Evolutionary conservation across 2,888 invertebrate species (phyloP).

Genomic region (Drosophila anomalata): DNA sequence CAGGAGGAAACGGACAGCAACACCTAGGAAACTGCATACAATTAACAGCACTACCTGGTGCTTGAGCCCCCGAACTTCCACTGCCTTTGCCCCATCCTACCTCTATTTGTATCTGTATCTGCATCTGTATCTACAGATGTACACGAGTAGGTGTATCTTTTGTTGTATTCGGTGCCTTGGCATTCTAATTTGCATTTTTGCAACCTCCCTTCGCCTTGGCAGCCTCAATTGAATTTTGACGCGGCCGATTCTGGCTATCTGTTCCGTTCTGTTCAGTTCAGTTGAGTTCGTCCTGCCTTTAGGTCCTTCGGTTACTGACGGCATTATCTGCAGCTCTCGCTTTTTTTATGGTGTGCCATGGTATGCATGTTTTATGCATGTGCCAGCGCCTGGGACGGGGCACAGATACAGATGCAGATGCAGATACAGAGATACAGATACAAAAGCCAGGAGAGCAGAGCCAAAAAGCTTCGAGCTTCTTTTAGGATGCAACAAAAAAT

Average conservation of each 20-base stretch:
- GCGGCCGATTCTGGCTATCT: slow-evolving; percentile 50
- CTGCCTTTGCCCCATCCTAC: slow-evolving; percentile 2
- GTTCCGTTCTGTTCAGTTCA: slow-evolving; percentile 1
- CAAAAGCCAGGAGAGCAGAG: slow-evolving; percentile 52
- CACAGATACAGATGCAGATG: slow-evolving; percentile 18
- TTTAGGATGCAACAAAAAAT: slow-evolving; percentile 54
- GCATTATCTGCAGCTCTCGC: slow-evolving; percentile 64
- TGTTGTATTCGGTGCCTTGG: slow-evolving; percentile 27
- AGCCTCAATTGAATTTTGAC: slow-evolving; percentile 76
- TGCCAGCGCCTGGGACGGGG: slow-evolving; percentile 16
- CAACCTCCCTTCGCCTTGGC: slow-evolving; percentile 32
- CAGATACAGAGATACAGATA: slow-evolving; percentile 8
- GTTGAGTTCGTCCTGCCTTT: slow-evolving; percentile 14
- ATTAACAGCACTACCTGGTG: slow-evolving; percentile 54
- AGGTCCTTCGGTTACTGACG: slow-evolving; percentile 39
- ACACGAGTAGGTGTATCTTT: slow-evolving; percentile 25
- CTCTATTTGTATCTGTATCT: slow-evolving; percentile 24
- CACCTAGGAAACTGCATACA: slow-evolving; percentile 76
- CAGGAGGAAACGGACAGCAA: slow-evolving; percentile 46
- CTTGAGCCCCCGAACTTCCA: neutral
- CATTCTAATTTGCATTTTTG: slow-evolving; percentile 72
- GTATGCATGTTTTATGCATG: slow-evolving; percentile 70
- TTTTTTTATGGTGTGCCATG: slow-evolving; percentile 49
- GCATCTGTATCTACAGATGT: slow-evolving; percentile 13
- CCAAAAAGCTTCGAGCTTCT: slow-evolving; percentile 55